Evolutionary conservation across 2,888 invertebrate genomes (phyloP).

Genomic region (Drosophila eohydei): DNA sequence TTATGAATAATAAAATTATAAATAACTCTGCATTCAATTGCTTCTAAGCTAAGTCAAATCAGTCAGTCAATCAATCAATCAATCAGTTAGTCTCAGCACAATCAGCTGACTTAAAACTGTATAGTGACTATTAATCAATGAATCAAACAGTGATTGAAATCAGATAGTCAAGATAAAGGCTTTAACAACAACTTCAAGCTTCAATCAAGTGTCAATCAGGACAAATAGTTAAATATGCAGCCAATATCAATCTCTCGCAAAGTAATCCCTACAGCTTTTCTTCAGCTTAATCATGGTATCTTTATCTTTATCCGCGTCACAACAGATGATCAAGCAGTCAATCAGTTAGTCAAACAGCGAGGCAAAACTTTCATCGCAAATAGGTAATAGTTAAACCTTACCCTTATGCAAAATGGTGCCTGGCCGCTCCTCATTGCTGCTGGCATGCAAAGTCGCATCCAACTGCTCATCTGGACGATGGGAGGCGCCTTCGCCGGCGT

Average conservation of each 20-base stretch:
- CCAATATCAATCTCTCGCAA: not conserved
- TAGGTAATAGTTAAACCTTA: slow-evolving; percentile 34
- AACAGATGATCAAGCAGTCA: not conserved
- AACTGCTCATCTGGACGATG: slow-evolving; percentile 90
- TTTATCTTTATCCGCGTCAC: too few relatives aligned
- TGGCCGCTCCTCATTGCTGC: slow-evolving; percentile 83
- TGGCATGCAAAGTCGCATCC: slow-evolving; percentile 86
- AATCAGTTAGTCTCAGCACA: not conserved
- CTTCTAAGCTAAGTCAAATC: not conserved
- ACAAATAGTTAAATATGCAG: too few relatives aligned
- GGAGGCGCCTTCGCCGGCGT: slow-evolving; percentile 98
- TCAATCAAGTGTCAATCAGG: not conserved
- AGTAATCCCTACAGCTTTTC: not conserved
- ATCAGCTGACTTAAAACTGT: not conserved
- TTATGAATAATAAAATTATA: not conserved
- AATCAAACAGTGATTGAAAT: not conserved
- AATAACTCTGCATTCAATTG: not conserved
- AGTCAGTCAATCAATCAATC: slow-evolving; percentile 1
- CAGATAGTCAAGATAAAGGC: too few relatives aligned
- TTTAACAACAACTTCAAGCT: too few relatives aligned
- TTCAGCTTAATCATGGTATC: too few relatives aligned
- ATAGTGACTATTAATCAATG: not conserved
- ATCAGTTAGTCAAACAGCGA: not conserved
- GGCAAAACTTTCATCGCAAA: not conserved
- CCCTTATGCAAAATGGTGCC: slow-evolving; percentile 85